Percentiles rank a stretch among this genome's conserved stretches.
Conservation (phyloP, 2,888 invertebrate genomes). For the Drosophila greeni region DNA sequence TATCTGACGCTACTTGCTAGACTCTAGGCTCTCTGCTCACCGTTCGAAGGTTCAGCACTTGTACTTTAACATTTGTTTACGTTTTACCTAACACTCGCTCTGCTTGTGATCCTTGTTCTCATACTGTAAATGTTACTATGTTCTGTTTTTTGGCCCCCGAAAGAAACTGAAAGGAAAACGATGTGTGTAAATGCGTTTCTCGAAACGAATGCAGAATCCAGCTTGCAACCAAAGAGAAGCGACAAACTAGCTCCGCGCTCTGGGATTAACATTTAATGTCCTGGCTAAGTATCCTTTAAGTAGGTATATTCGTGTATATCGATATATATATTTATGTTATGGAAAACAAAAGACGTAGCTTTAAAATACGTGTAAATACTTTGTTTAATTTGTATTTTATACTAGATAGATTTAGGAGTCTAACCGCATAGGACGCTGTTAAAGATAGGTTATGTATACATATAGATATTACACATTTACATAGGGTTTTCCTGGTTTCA, state of each 20-base stretch:
- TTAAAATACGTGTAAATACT: slow-evolving; percentile 46
- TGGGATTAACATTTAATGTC: slow-evolving; percentile 62
- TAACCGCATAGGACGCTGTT: slow-evolving; percentile 61
- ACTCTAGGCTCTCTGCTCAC: slow-evolving; percentile 42
- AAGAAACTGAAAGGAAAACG: slow-evolving; percentile 71
- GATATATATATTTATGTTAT: slow-evolving; percentile 22
- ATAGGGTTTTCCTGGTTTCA: slow-evolving; percentile 45
- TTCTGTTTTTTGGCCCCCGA: slow-evolving; percentile 77
- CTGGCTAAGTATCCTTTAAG: slow-evolving; percentile 46
- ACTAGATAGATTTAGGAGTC: slow-evolving; percentile 60
- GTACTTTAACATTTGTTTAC: slow-evolving; percentile 53
- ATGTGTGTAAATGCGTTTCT: slow-evolving; percentile 59
- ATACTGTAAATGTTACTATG: slow-evolving; percentile 40
- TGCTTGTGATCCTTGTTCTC: slow-evolving; percentile 32
- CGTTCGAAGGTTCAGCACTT: slow-evolving; percentile 50
- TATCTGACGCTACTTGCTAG: slow-evolving; percentile 34
- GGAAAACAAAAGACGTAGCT: slow-evolving; percentile 48
- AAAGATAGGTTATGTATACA: slow-evolving; percentile 41
- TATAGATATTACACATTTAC: slow-evolving; percentile 67
- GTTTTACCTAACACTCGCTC: slow-evolving; percentile 50
- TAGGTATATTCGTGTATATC: slow-evolving; percentile 39
- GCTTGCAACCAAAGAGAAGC: slow-evolving; percentile 33
- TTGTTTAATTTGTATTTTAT: slow-evolving; percentile 41
- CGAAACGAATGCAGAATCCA: slow-evolving; percentile 28
- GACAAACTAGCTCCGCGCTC: slow-evolving; percentile 32